Evolutionary conservation across 2,888 invertebrate species (phyloP).

Genomic region (Tachystola acroxantha): DNA sequence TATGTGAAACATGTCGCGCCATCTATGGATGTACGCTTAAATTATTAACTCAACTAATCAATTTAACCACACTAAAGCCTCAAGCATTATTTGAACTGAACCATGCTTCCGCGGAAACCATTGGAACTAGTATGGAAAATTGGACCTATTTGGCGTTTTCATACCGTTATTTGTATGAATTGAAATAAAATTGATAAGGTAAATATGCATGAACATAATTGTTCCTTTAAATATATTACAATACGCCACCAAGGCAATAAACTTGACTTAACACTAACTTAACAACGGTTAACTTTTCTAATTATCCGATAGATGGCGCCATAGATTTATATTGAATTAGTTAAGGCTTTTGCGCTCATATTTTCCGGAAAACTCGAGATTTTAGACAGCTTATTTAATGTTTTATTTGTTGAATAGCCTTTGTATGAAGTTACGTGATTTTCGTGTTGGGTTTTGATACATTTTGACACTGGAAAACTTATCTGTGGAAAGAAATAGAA

Average conservation of each 20-base stretch:
- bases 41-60: constrained; percentile 9
- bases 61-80: neutral
- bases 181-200: no score
- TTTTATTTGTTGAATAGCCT: neutral
- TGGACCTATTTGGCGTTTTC: no score
- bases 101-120: neutral
- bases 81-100: neutral
- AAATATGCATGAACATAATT: no score
- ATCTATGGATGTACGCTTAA: constrained; percentile 22
- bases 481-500: no score
- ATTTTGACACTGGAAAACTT: no score
- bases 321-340: constrained; percentile 36
- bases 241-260: no score
- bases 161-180: no score
- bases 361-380: constrained; percentile 4
- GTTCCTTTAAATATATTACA: no score
- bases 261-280: constrained; percentile 7
- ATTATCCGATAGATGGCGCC: constrained; percentile 38
- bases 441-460: neutral
- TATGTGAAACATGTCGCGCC: constrained; percentile 22
- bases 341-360: constrained; percentile 43
- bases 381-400: no score
- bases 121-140: no score
- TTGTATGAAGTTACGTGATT: neutral
- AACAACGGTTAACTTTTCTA: constrained; percentile 1